Conservation (phyloP, 2,113 vertebrate genomes). For the Tauraco erythrolophus region DNA sequence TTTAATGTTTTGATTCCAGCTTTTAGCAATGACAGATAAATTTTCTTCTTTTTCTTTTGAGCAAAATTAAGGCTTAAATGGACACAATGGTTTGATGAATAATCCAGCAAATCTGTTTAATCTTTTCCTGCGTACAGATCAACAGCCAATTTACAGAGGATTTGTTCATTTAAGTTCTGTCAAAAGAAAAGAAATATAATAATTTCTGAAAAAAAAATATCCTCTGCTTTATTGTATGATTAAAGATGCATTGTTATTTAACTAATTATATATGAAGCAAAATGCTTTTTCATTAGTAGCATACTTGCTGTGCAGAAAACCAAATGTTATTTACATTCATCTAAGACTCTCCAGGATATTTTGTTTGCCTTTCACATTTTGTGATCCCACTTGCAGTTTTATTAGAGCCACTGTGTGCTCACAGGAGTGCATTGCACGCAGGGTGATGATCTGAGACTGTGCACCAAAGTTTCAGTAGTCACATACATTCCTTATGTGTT, state of each 20-base stretch:
- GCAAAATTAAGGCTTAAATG: not conserved
- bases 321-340: not conserved
- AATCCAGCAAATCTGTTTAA: conserved; percentile 4
- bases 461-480: not conserved
- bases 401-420: not conserved
- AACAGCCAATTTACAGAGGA: not conserved
- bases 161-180: not conserved
- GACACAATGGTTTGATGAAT: not conserved
- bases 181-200: no score
- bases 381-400: not conserved
- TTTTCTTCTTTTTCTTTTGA: not conserved
- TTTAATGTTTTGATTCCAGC: not conserved
- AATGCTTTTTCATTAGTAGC: not conserved
- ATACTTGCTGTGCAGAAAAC: not conserved
- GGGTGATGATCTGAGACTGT: not conserved
- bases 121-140: not conserved
- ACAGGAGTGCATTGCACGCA: rapidly evolving
- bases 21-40: not conserved
- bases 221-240: not conserved
- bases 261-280: not conserved
- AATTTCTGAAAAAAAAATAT: not conserved
- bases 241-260: not conserved
- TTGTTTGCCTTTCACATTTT: not conserved
- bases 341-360: not conserved
- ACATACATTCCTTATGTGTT: not conserved